phyloP scores from a whole-genome alignment of 1,140 invertebrate genomes.

The Leguminivora glycinivorella region DNA sequence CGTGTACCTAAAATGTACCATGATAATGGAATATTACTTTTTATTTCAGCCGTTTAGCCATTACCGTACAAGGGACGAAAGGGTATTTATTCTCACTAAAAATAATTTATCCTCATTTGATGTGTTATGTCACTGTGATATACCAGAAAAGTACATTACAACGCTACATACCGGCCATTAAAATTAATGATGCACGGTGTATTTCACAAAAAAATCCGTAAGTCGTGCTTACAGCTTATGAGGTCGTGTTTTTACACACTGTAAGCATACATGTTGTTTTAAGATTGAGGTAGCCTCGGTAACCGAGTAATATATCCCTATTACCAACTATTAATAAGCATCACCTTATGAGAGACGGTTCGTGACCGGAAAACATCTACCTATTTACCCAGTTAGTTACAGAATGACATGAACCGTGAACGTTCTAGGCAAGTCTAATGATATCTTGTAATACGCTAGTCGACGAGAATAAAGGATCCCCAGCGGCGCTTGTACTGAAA shows the following conservation, averaged over 20 bases:
- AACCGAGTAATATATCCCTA: neutral
- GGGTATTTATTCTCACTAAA: neutral
- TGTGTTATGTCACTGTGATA: neutral
- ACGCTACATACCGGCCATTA: neutral
- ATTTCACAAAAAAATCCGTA: neutral
- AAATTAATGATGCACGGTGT: constrained; percentile 1
- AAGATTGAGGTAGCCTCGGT: neutral
- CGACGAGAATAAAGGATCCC: neutral
- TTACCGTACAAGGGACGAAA: neutral
- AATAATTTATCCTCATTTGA: neutral
- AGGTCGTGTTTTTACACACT: neutral
- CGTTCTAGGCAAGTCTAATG: constrained; percentile 18
- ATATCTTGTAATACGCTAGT: neutral
- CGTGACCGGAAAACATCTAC: constrained; percentile 23
- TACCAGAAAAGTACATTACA: neutral
- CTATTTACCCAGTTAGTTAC: constrained; percentile 17
- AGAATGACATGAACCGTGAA: constrained; percentile 22
- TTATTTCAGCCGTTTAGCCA: constrained; percentile 10
- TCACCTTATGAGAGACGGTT: constrained; percentile 7
- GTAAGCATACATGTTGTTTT: neutral
- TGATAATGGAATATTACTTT: neutral
- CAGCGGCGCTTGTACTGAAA: neutral
- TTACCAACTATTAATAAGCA: neutral
- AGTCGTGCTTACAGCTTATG: neutral
- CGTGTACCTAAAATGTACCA: neutral